These are phyloP conservation scores for Sinocyclocheilus anshuiensis DNA, from an alignment of 2,113 vertebrate species.

Conservation along the genomic window DNA sequence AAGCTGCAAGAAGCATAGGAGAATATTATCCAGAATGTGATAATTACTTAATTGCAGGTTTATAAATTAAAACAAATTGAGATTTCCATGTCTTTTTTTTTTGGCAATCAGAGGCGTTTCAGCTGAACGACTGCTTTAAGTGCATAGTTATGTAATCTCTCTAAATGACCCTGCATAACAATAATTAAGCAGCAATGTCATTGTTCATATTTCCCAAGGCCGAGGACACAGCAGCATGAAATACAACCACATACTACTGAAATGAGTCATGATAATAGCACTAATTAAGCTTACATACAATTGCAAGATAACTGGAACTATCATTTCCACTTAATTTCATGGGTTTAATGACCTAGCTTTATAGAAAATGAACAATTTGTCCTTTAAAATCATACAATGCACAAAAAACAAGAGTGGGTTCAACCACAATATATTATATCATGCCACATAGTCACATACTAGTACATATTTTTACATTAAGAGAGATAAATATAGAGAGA, in stretches of 20 bases:
- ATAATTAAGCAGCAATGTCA: slow-evolving; percentile 23
- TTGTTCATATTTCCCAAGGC: slow-evolving; percentile 3
- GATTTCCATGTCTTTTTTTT: neutral
- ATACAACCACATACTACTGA: slow-evolving; percentile 30
- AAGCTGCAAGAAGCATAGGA: slow-evolving; percentile 16
- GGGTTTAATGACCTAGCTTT: slow-evolving; percentile 29
- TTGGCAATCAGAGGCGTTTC: neutral
- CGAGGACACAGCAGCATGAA: neutral
- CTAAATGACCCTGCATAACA: slow-evolving; percentile 27
- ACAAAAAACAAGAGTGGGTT: neutral
- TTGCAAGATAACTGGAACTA: slow-evolving; percentile 6
- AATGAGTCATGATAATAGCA: neutral
- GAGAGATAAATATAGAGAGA: neutral
- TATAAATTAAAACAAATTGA: slow-evolving; percentile 15
- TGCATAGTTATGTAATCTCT: slow-evolving; percentile 3
- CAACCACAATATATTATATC: neutral
- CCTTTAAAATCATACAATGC: neutral
- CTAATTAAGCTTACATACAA: slow-evolving; percentile 20
- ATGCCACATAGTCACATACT: neutral
- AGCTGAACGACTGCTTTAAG: slow-evolving; percentile 2
- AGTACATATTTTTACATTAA: neutral
- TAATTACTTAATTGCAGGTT: slow-evolving; percentile 33
- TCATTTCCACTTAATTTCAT: slow-evolving; percentile 39
- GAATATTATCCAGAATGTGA: neutral
- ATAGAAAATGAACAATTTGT: neutral